Evolutionary conservation across 2,888 invertebrate species (phyloP), one percentile per base, ranked within the genome.

Genomic region (Apodemia zela): DNA sequence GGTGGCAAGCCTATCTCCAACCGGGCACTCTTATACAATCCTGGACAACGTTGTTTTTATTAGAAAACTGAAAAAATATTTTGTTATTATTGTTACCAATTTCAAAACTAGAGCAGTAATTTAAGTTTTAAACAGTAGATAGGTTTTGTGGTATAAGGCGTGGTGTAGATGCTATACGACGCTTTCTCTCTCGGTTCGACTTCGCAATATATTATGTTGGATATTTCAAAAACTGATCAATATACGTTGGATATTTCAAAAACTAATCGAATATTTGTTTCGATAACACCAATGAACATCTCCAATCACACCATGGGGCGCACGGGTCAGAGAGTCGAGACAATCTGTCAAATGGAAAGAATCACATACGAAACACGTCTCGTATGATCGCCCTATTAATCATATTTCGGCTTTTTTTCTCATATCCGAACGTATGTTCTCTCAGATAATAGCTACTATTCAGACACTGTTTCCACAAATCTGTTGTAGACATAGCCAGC

Each of bases 261-360:
- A 38, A 17, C 3, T 6, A 45, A 11, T 61, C 25, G 15, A 18
- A 35, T 17, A 13, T 49, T n/a, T 25, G 33, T 61, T 18, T 60
- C 61, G 59, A 62, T 54, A 60, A 49, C 11, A 13, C 13, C 61
- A 73, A 75, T 79, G 81, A 80, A 78, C 88, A 81, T 85, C 87
- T 87, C 87, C 83, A 87, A 77, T 75, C 80, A 80, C 90, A 76
- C 90, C 75, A 75, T 87, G 87, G 90, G 90, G 88, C 78, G 88
- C 88, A 85, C 78, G 78, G 89, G 89, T 87, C 88, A 88, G 81
- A 85, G 84, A 87, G 85, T 77, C 84, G 89, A 88, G 90, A 90
- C 91, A 90, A 91, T 91, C 90, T 90, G 91, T 91, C 91, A 91
- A 86, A 87, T 79, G 81, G 82, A 85, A 84, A 85, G 89, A 89